Evolutionary conservation across 1,140 invertebrate species (phyloP).

Genomic region (Pantala flavescens): DNA sequence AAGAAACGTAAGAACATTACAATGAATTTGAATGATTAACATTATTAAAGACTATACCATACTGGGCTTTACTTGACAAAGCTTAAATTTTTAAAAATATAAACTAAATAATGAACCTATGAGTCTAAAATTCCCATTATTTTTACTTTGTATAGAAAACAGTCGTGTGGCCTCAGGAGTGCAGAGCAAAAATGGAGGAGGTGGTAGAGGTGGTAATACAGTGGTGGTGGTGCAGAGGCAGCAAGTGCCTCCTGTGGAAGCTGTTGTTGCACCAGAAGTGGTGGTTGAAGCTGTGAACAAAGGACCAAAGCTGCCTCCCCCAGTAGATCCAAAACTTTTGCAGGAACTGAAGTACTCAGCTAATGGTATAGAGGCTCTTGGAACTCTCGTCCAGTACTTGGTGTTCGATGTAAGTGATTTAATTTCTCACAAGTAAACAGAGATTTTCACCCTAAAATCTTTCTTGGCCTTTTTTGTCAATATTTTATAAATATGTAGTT

Average conservation of each 20-base stretch:
- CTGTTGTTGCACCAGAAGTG: neutral
- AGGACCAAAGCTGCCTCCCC: neutral
- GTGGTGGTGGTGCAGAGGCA: neutral
- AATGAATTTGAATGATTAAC: too few relatives aligned
- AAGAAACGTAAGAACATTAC: too few relatives aligned
- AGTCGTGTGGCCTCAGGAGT: neutral
- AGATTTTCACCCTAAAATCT: too few relatives aligned
- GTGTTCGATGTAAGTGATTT: constrained; percentile 50
- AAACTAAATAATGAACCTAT: too few relatives aligned
- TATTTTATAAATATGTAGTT: too few relatives aligned
- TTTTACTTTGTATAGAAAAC: neutral
- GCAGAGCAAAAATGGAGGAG: neutral
- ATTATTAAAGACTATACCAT: too few relatives aligned
- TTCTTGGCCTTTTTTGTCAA: too few relatives aligned
- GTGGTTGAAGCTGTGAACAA: too few relatives aligned
- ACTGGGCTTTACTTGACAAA: too few relatives aligned
- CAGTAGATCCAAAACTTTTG: neutral
- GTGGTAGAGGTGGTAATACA: neutral
- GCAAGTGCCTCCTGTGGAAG: neutral
- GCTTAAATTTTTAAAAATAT: too few relatives aligned
- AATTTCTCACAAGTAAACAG: too few relatives aligned
- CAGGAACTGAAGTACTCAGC: constrained; percentile 29
- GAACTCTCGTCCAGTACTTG: constrained; percentile 57
- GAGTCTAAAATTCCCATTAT: neutral
- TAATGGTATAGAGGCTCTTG: constrained; percentile 50